Percentiles rank a stretch among this genome's conserved stretches.
These are phyloP conservation scores for Serranus cabrilla DNA, from an alignment of 2,797 vertebrate species.

Conservation along the genomic window DNA sequence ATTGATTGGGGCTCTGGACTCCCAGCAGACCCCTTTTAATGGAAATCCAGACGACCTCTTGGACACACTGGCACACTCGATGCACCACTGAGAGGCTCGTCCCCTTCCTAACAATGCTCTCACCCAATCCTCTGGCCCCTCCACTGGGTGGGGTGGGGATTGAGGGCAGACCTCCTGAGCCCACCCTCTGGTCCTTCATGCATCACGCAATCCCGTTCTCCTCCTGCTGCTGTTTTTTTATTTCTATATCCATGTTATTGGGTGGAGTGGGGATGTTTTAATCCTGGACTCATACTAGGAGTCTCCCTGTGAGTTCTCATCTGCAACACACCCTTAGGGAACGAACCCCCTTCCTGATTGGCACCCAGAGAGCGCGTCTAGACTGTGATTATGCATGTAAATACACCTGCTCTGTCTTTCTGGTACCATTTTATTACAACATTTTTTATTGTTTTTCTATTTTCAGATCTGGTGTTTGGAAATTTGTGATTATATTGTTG, in stretches of 20 bases:
- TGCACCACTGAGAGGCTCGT: slow-evolving; percentile 49
- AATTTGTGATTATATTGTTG: slow-evolving; percentile 47
- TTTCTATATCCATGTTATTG: slow-evolving; percentile 37
- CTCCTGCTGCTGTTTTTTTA: slow-evolving; percentile 41
- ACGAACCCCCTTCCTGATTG: slow-evolving; percentile 61
- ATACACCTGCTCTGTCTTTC: slow-evolving; percentile 70
- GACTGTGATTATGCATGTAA: slow-evolving; percentile 74
- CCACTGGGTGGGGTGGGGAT: slow-evolving; percentile 40
- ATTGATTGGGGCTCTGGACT: slow-evolving; percentile 81
- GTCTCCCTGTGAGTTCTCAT: slow-evolving; percentile 61
- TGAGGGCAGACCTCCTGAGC: slow-evolving; percentile 50
- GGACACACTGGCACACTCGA: slow-evolving; percentile 62
- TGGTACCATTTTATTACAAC: slow-evolving; percentile 45
- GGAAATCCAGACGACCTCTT: slow-evolving; percentile 79
- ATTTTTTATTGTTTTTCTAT: slow-evolving; percentile 35
- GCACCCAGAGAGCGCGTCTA: slow-evolving; percentile 72
- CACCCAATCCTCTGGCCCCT: slow-evolving; percentile 39
- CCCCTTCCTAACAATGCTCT: slow-evolving; percentile 24
- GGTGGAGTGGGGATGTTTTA: slow-evolving; percentile 53
- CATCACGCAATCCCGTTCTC: slow-evolving; percentile 54
- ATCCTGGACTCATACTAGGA: slow-evolving; percentile 67
- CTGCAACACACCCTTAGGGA: slow-evolving; percentile 58
- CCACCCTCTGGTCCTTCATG: slow-evolving; percentile 53
- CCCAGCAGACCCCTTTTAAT: slow-evolving; percentile 80
- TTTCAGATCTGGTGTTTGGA: slow-evolving; percentile 39